Evolutionary conservation across 2,797 vertebrate genomes (phyloP).

Genomic region (Pyrocephalus nanus): DNA sequence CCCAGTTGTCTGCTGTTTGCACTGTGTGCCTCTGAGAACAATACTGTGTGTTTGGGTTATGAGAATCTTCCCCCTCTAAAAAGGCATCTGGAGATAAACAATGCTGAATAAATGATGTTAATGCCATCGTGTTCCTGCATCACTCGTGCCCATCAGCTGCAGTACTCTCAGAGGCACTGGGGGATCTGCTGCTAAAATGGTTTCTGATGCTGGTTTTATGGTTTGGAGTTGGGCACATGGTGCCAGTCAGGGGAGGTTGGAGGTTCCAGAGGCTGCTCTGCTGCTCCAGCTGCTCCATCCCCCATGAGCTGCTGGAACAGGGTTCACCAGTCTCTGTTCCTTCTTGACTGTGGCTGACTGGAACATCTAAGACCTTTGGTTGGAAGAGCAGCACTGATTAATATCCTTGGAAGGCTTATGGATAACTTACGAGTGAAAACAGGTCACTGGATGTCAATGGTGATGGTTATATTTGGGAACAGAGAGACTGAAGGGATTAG

Average conservation of each 20-base stretch:
- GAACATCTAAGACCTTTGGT: neutral
- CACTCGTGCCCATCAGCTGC: neutral
- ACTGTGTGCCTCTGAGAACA: neutral
- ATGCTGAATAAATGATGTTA: neutral
- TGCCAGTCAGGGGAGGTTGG: neutral
- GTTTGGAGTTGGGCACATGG: neutral
- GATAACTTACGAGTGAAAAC: neutral
- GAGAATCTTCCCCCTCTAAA: neutral
- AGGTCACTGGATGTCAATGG: neutral
- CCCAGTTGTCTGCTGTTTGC: neutral
- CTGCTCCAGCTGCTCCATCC: neutral
- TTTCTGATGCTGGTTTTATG: neutral
- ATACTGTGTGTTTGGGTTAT: fast-evolving
- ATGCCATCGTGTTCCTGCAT: fast-evolving
- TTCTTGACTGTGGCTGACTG: neutral
- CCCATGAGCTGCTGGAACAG: neutral
- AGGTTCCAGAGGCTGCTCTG: neutral
- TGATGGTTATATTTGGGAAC: neutral
- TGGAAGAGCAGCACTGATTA: neutral
- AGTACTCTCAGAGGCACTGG: neutral
- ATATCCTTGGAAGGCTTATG: neutral
- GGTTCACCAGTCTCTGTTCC: neutral
- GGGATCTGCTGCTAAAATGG: neutral
- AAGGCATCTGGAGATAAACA: neutral
- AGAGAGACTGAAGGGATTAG: neutral